Evolutionary conservation across 2,888 invertebrate species (phyloP), one percentile per base, ranked within the genome.

Genomic region (Spicauda simplicius): DNA sequence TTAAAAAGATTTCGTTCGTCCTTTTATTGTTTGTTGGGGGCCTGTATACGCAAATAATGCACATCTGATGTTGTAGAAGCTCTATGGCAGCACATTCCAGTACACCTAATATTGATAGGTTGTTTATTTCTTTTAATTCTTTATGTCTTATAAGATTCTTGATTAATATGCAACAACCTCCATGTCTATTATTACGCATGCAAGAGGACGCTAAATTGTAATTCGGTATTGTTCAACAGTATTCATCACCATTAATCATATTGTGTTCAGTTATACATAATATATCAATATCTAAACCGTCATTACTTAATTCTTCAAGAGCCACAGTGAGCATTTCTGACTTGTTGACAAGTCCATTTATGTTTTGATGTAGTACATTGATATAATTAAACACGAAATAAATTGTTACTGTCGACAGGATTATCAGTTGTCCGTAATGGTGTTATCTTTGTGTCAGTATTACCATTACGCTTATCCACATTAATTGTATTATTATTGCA

Each of bases 281-380:
- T 20, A 12, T 12, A 20, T 53, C 20, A 53, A 20, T 53, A 12
- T 53, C 20, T 53, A 12, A 19, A 12, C 30, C 2, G 10, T 33
- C 76, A 70, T 83, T 14, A 45, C 84, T 84, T 3, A 82, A 80
- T 2, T 84, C 84, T 62, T 85, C 85, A n/a, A 81, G 74, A 0
- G 72, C 70, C 2, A 81, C 45, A 45, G 45, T 45, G 12, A 45
- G 68, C 0, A 80, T 78, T 19, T 76, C 73, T 0, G 69, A 69
- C 71, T 73, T 73, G 14, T 73, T 75, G 12, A 66, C 68, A 18
- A 69, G 70, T 62, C 69, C 68, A 57, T 71, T 33, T 33, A n/a
- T n/a, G n/a, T n/a, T n/a, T n/a, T n/a, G n/a, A n/a, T n/a, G n/a
- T n/a, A n/a, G n/a, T n/a, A n/a, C n/a, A n/a, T n/a, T n/a, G n/a